Evolutionary conservation across 2,113 vertebrate genomes (phyloP), one percentile per base, ranked within the genome.

Genomic region (Aspiorhynchus laticeps): DNA sequence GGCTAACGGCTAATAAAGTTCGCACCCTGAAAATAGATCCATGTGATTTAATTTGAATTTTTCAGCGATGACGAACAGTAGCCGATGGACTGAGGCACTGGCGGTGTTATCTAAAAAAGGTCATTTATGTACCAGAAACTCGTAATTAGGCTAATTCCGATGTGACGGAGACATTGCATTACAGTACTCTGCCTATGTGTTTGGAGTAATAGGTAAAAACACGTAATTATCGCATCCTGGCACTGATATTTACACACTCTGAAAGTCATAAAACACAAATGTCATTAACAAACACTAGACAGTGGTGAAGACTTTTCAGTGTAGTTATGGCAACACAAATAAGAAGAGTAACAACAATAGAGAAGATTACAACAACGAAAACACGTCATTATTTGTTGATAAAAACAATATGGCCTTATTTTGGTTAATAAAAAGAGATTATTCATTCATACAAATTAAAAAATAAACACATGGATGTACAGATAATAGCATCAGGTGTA

Each of bases 291-390:
- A 75, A 26, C 85, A 53, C 88, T 91, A 89, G 24, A 75, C 91
- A 93, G 91, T 91, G 90, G 59, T 91, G 90, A 65, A 88, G 90
- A 90, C 77, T 89, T 86, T 89, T 91, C 88, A 94, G 93, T 93
- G 92, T 84, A 91, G 81, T 83, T 88, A 91, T 91, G 87, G 86
- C 88, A 87, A 84, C 85, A 88, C 84, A 85, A 75, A 81, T 33
- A 51, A 89, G 10, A 90, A 92, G 88, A 82, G 92, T 86, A 91
- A 90, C 87, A 90, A 89, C 91, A 92, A 92, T 91, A 87, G 71
- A 83, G 90, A 74, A 89, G 69, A 80, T 88, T 90, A 90, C n/a
- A 91, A 93, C 51, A 89, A 82, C 14, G 36, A 88, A 92, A 90
- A 88, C 2, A 38, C 85, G 87, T 85, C 87, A 82, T 56, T 74